These are phyloP conservation scores for Sylvicola fuscatus DNA, from an alignment of 2,888 invertebrate genomes.

Conservation along the genomic window DNA sequence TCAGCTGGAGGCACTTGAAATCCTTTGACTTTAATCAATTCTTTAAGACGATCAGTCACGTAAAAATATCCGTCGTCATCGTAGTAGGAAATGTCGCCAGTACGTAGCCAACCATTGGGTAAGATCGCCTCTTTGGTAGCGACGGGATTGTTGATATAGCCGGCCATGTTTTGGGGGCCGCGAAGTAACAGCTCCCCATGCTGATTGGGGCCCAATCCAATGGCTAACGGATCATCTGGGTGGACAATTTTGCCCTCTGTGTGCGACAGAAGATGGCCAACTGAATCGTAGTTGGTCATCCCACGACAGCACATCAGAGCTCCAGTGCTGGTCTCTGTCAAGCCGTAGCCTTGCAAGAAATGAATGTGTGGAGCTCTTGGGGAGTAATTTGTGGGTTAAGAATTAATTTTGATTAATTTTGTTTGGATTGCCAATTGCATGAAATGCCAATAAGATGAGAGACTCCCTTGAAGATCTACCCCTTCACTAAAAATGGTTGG, in stretches of 20 bases:
- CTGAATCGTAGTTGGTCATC: not conserved
- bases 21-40: conserved; percentile 44
- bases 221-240: conserved; percentile 17
- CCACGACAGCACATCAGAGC: conserved; percentile 17
- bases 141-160: conserved; percentile 44
- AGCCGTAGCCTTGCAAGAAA: conserved; percentile 33
- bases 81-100: conserved; percentile 38
- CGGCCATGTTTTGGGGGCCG: conserved; percentile 56
- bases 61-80: conserved; percentile 36
- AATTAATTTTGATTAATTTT: no score
- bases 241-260: conserved; percentile 37
- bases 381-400: no score
- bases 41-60: conserved; percentile 48
- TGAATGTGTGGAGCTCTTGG: no score
- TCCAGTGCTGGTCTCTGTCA: conserved; percentile 42
- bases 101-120: conserved; percentile 42
- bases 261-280: conserved; percentile 35
- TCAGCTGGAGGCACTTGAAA: conserved; percentile 65
- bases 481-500: no score
- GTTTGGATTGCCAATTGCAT: no score
- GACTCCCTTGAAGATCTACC: no score
- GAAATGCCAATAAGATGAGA: no score
- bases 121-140: conserved; percentile 41
- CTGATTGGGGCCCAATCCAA: conserved; percentile 21
- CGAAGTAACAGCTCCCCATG: conserved; percentile 43